These are phyloP conservation scores for Stictocephala bisonia DNA, from an alignment of 2,888 invertebrate species.

Conservation along the genomic window DNA sequence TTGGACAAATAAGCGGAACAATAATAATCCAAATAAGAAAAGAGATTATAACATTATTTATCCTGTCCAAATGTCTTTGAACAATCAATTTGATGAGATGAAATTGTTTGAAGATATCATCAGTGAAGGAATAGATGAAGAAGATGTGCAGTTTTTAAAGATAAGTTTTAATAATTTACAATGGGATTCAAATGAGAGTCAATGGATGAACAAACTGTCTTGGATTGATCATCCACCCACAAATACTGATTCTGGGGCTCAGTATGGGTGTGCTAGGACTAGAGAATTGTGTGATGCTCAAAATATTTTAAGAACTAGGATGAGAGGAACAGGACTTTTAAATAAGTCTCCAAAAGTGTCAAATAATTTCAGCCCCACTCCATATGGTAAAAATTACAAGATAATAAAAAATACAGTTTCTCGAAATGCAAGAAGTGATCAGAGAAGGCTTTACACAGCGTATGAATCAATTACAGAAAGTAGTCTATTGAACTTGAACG, in stretches of 20 bases:
- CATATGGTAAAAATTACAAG: conserved; percentile 20
- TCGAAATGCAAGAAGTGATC: conserved; percentile 93
- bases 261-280: conserved; percentile 84
- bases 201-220: conserved; percentile 95
- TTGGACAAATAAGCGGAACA: no score
- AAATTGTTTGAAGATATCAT: conserved; percentile 68
- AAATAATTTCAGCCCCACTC: not conserved
- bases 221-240: conserved; percentile 93
- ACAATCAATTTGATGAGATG: no score
- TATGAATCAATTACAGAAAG: conserved; percentile 93
- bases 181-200: conserved; percentile 81
- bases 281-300: conserved; percentile 93
- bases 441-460: conserved; percentile 89
- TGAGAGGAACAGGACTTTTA: no score
- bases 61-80: no score
- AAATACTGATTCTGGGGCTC: no score
- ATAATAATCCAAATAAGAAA: no score
- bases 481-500: conserved; percentile 95
- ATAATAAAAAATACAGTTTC: conserved; percentile 77
- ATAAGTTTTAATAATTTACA: conserved; percentile 86
- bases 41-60: no score
- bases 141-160: conserved; percentile 85
- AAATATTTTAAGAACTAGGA: conserved; percentile 71
- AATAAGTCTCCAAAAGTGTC: not conserved
- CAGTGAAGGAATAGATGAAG: conserved; percentile 83